These are phyloP conservation scores for Amphiprion clarkii DNA, from an alignment of 2,797 vertebrate genomes.

Conservation along the genomic window DNA sequence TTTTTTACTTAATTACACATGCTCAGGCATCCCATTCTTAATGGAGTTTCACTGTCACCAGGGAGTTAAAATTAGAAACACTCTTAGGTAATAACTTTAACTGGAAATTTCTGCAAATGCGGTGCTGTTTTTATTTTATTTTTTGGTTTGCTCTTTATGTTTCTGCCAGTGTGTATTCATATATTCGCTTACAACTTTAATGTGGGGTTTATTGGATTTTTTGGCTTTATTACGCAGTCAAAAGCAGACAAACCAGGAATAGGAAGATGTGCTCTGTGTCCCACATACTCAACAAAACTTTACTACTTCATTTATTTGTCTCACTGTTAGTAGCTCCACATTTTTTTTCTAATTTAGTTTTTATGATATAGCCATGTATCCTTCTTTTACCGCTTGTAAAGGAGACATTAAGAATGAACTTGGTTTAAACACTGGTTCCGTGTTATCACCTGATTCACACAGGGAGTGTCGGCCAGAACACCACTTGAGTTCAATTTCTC, in stretches of 20 bases:
- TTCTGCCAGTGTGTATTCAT: background rate
- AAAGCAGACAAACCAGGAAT: background rate
- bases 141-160: background rate
- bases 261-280: no score
- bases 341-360: no score
- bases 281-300: no score
- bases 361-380: no score
- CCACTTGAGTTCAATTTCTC: no score
- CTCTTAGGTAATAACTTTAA: constrained; percentile 25
- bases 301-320: no score
- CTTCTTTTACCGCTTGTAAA: no score
- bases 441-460: no score
- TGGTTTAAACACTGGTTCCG: no score
- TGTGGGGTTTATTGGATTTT: background rate
- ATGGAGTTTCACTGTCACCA: constrained; percentile 26
- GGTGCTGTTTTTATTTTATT: background rate
- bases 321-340: no score
- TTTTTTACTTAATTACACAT: constrained; percentile 41
- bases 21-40: constrained; percentile 6
- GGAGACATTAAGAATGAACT: no score
- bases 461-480: no score
- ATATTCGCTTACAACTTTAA: constrained; percentile 11
- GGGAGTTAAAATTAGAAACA: constrained; percentile 29
- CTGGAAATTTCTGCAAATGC: constrained; percentile 12
- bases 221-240: background rate